Base-by-base conservation (phyloP, 2,113 vertebrate genomes). In the Pardalotus punctatus region DNA sequence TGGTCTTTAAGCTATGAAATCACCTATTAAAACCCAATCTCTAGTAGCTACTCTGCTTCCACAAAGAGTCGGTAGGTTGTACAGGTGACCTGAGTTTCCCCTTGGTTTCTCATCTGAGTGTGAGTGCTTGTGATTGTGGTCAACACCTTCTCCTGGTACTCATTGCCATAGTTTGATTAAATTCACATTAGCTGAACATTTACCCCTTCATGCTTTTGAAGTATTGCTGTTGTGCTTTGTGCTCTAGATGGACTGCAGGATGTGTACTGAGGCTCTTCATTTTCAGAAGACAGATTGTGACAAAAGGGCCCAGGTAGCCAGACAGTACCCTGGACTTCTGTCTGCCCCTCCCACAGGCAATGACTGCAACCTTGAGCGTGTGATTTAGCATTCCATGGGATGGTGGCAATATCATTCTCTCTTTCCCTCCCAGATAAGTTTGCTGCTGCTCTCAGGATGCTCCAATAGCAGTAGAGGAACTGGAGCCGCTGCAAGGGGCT, bases 321-420 rank as follows among this genome's bases (percentile, higher is more conserved):
- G 23, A 6, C 12, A 66, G 22, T 1, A 1, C 19, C 33, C 28
- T 64, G 40, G 14, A 14, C 36, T 14, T 70, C 21, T 66, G 23
- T 47, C 40, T 0, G 0, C 12, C 40, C 58, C 42, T 94, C 42
- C 33, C 47, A 33, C 22, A 5, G 43, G 19, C 24, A 51, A 5
- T 0, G 11, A 12, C 65, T 72, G 40, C 21, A 33, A 36, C 40
- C 18, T 33, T 16, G 22, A 38, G 7, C 0, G 0, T 2, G 4
- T 57, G 38, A 38, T 35, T 28, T 48, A 71, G 12, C 1, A 1
- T 48, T 38, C 24, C 17, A 9, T 36, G 21, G 65, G 45, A 43
- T 0, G 15, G 24, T 5, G 76, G 80, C 35, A 38, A 15, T 2
- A 3, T 19, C 48, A 23, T 31, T 65, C 25, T 72, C n/a, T 48